Evolutionary conservation across 2,888 invertebrate species (phyloP).

Genomic region (Thera britannica): DNA sequence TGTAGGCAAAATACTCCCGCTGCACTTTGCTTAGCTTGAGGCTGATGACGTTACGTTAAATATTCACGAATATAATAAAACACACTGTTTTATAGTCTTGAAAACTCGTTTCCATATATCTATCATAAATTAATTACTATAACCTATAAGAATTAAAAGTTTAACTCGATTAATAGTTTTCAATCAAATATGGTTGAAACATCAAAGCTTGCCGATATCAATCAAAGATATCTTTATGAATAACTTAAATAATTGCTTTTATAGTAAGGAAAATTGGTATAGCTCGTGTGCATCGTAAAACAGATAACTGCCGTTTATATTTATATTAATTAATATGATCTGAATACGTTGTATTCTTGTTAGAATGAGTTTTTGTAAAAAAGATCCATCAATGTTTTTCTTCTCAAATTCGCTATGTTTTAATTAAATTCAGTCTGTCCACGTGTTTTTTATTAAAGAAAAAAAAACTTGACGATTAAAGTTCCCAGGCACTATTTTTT

Average conservation of each 20-base stretch:
- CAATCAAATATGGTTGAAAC: conserved; percentile 29
- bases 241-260: conserved; percentile 18
- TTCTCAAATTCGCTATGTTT: too few relatives aligned
- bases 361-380: background rate
- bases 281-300: conserved; percentile 32
- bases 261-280: conserved; percentile 11
- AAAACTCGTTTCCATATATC: conserved; percentile 1
- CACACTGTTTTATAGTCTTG: background rate
- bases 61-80: background rate
- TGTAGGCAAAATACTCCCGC: too few relatives aligned
- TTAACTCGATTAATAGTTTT: conserved; percentile 20
- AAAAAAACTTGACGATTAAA: too few relatives aligned
- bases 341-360: too few relatives aligned
- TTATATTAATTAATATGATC: background rate
- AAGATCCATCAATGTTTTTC: background rate
- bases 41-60: background rate
- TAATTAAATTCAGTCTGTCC: background rate
- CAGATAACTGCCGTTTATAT: conserved; percentile 19
- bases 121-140: conserved; percentile 16
- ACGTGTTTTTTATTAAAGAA: too few relatives aligned
- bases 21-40: too few relatives aligned
- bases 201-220: conserved; percentile 43
- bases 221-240: conserved; percentile 31
- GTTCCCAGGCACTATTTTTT: too few relatives aligned
- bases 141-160: conserved; percentile 18